A percentile compares a stretch with the other conserved stretches of the same genome.
Evolutionary conservation across 2,113 vertebrate species (phyloP).

Genomic region (Clarias macrocephalus): DNA sequence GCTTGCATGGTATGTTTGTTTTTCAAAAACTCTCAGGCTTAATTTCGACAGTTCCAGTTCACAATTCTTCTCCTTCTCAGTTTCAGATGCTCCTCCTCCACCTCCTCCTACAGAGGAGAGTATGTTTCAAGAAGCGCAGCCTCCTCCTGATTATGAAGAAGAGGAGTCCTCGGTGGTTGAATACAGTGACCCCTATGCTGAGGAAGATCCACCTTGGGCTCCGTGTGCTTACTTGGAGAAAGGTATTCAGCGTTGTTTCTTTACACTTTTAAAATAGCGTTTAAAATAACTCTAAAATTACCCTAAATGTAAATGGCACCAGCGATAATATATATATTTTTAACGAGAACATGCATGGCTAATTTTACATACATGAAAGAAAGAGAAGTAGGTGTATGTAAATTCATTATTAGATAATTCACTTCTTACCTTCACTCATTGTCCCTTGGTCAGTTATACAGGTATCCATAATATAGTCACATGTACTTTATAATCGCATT

Average conservation of each 20-base stretch:
- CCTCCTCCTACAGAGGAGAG: conserved; percentile 79
- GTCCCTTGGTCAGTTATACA: neutral
- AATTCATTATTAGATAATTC: neutral
- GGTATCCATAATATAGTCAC: neutral
- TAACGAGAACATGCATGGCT: neutral
- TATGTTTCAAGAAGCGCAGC: conserved; percentile 79
- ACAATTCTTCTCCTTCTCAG: conserved; percentile 60
- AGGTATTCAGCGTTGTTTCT: conserved; percentile 69
- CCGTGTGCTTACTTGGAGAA: conserved; percentile 89
- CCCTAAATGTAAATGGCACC: too few species aligned
- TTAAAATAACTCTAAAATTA: neutral
- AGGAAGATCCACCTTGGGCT: conserved; percentile 94
- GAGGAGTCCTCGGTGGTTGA: conserved; percentile 91
- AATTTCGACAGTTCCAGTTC: neutral
- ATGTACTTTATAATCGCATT: neutral
- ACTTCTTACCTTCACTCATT: neutral
- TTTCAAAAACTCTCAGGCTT: neutral
- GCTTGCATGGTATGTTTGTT: conserved; percentile 9
- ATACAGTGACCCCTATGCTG: conserved; percentile 92
- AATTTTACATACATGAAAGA: neutral
- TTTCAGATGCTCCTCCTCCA: conserved; percentile 85
- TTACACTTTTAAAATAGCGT: neutral
- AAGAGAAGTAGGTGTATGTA: neutral
- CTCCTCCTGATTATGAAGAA: conserved; percentile 83
- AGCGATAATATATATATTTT: neutral